Evolutionary conservation across 2,113 vertebrate genomes (phyloP), one percentile per base, ranked within the genome.

Genomic region (Oreocharis arfaki): DNA sequence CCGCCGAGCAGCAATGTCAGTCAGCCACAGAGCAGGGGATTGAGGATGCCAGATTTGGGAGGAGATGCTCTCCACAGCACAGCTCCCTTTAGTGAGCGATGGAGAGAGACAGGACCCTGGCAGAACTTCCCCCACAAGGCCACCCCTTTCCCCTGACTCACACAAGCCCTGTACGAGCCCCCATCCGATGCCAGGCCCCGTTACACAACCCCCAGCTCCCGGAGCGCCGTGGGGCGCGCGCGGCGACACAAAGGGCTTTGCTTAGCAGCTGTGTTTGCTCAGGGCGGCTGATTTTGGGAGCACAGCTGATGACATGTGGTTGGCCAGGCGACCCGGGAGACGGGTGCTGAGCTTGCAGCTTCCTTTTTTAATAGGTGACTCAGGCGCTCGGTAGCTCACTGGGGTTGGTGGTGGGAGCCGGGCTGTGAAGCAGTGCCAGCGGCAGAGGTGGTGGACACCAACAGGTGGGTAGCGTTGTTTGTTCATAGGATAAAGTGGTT

Each of bases 301-400:
- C 89, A 94, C 89, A 96, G 97, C 95, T 46, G 98, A 97, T 91
- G 91, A 96, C 95, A 97, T 85, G 95, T 91, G 96, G 94, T 96
- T 95, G 95, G 98, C 96, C 96, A 95, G 97, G 97, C 97, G 90
- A 96, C 63, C 83, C 79, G 28, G 92, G 93, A 74, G 44, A 85
- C 93, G 96, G 89, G 56, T 98, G 97, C 98, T 98, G 98, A 99
- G 97, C 95, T 96, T 94, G 98, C 98, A 98, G 97, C 98, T 97
- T 97, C 95, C 78, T 87, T 97, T 94, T 95, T 93, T 92, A 96
- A 96, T 96, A 96, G 82, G 91, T 95, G 91, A 95, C 94, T 93
- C 93, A 93, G 89, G 94, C 86, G 2, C 39, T 80, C 6, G 52
- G 97, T 77, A 97, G 93, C 95, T 93, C 85, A 97, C 78, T 87